Base-by-base conservation (phyloP, 1,140 invertebrate genomes). In the Mactra quadrangularis region DNA sequence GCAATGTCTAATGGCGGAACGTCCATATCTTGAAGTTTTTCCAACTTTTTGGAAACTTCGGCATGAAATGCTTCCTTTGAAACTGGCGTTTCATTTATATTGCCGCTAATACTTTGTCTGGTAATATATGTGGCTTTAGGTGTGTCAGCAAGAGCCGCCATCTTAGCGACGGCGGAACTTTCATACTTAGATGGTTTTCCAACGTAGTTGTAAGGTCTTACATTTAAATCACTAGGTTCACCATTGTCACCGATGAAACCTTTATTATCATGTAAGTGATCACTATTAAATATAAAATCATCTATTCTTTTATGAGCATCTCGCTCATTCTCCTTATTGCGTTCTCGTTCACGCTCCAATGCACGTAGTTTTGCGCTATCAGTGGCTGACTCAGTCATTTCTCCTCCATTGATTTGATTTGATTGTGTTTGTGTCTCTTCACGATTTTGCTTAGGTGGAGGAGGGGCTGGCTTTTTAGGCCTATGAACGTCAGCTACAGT, bases 341-440 rank as follows among this genome's bases (percentile, higher is more conserved):
- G 22, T 55, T 74, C 68, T 52, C 57, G 45, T 60, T 74, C 79
- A 13, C 71, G 25, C 22, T 75, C 79, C 27, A 82, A 62, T 15
- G 79, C 79, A 38, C 79, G 72, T 4, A 82, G 79, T 82, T 82
- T 82, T n/a, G 79, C 79, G 74, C 79, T 82, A 38, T 82, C 79
- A 38, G 79, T 82, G 22, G 79, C 79, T 1, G 79, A 82, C 50
- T 74, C 59, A 19, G 68, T 17, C 15, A 82, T 60, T 33, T 81
- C 77, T n/a, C 50, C 19, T 29, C 71, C 77, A 45, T 35, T 7
- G 15, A 81, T 38, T 11, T 81, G 27, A 15, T 41, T 15, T 31
- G 64, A 33, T 35, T 75, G 38, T 47, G 29, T 52, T 52, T 75
- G 38, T 13, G 62, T 57, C 0, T 68, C 62, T 25, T 55, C 33